Percentiles rank a stretch among this genome's conserved stretches.
Conservation (phyloP, 1,140 invertebrate genomes). For the Trichonephila clavipes region DNA sequence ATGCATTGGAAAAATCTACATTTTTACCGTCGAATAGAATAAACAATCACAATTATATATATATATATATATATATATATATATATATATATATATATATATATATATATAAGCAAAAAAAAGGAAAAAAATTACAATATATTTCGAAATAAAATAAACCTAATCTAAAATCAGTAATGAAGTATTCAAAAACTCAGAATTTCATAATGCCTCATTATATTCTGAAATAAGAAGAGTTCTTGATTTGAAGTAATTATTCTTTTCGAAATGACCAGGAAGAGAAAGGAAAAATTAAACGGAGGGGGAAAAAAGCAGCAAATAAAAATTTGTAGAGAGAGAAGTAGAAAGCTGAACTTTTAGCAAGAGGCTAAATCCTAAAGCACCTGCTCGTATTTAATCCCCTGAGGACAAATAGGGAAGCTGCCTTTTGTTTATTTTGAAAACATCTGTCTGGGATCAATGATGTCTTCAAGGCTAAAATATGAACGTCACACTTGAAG, state of each 20-base stretch:
- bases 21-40: too few species aligned
- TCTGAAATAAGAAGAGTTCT: background rate
- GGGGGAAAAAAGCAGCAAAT: background rate
- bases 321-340: background rate
- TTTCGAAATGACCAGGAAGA: background rate
- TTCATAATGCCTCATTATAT: too few species aligned
- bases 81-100: too few species aligned
- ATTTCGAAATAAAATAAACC: too few species aligned
- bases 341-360: constrained; percentile 32
- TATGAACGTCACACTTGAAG: constrained; percentile 54
- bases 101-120: too few species aligned
- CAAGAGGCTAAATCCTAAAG: constrained; percentile 15
- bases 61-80: too few species aligned
- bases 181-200: too few species aligned
- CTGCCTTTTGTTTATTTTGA: constrained; percentile 60
- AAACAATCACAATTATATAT: too few species aligned
- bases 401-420: constrained; percentile 64
- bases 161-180: too few species aligned
- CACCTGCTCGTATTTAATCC: constrained; percentile 61
- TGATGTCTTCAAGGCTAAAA: constrained; percentile 62
- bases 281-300: background rate
- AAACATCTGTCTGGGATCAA: constrained; percentile 66
- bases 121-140: too few species aligned
- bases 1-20: too few species aligned
- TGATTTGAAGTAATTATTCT: background rate